phyloP scores from a whole-genome alignment of 2,113 vertebrate genomes.

The Propithecus coquereli region DNA sequence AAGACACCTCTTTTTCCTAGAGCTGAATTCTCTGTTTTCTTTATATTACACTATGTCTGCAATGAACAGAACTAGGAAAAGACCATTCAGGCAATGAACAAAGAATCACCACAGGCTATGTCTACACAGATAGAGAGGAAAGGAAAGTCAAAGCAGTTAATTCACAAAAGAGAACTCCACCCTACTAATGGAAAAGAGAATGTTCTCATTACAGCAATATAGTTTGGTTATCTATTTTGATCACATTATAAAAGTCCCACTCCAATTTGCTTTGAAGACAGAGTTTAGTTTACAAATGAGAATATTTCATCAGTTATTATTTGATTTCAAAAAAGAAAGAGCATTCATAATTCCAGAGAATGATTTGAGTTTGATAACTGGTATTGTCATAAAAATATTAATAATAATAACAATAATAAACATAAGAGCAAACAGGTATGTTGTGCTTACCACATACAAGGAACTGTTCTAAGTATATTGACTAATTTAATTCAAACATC shows the following conservation, averaged over 20 bases:
- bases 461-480: not conserved
- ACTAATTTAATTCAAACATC: conserved; percentile 32
- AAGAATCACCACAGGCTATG: not conserved
- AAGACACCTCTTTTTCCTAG: not conserved
- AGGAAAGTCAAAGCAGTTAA: not conserved
- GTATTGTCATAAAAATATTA: not conserved
- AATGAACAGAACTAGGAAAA: not conserved
- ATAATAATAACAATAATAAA: not conserved
- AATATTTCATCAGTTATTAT: not conserved
- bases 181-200: not conserved
- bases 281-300: not conserved
- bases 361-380: not conserved
- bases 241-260: not conserved
- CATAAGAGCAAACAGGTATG: not conserved
- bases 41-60: not conserved
- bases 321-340: not conserved
- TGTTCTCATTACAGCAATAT: not conserved
- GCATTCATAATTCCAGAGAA: not conserved
- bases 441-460: not conserved
- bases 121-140: not conserved
- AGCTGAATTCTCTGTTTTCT: not conserved
- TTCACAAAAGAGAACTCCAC: not conserved
- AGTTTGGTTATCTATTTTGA: not conserved
- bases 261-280: not conserved
- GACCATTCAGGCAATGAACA: not conserved